Percentiles rank a stretch among this genome's conserved stretches.
phyloP scores from a whole-genome alignment of 92 coral and sea anemone species.

The Zoanthus solanderi region DNA sequence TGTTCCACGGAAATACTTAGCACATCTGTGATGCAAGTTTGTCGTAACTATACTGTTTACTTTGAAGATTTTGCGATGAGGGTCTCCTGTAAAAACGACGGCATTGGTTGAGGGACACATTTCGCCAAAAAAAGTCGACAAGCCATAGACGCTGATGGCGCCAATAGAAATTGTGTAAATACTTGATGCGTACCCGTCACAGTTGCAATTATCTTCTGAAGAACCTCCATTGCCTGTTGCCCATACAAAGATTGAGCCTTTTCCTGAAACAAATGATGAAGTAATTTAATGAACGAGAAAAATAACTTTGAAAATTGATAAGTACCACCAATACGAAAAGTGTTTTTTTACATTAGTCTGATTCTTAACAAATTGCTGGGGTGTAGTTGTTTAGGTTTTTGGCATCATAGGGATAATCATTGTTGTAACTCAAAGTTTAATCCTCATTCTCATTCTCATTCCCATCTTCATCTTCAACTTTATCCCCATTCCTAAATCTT shows the following conservation, averaged over 20 bases:
- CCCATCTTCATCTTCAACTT: neutral
- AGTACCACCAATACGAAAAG: too few species aligned
- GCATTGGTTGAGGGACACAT: slow-evolving; percentile 79
- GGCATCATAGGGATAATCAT: too few species aligned
- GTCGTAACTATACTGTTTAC: slow-evolving; percentile 65
- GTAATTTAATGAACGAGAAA: too few species aligned
- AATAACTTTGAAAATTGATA: too few species aligned
- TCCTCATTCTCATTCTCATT: neutral
- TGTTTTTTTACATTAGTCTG: too few species aligned
- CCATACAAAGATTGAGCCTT: slow-evolving; percentile 83
- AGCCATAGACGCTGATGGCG: slow-evolving; percentile 71
- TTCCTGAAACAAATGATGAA: slow-evolving; percentile 35
- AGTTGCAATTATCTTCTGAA: slow-evolving; percentile 73
- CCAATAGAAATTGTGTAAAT: slow-evolving; percentile 84
- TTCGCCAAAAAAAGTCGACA: slow-evolving; percentile 75
- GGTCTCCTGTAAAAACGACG: slow-evolving; percentile 84
- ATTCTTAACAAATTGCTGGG: too few species aligned
- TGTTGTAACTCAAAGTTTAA: too few species aligned
- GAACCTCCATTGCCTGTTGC: slow-evolving; percentile 89
- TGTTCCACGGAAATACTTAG: slow-evolving; percentile 58
- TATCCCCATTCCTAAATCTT: neutral
- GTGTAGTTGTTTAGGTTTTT: too few species aligned
- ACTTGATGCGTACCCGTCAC: slow-evolving; percentile 86
- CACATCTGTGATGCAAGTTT: slow-evolving; percentile 64
- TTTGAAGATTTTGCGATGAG: slow-evolving; percentile 36